These are phyloP conservation scores for Carapus acus DNA, from an alignment of 2,797 vertebrate species.

Conservation along the genomic window DNA sequence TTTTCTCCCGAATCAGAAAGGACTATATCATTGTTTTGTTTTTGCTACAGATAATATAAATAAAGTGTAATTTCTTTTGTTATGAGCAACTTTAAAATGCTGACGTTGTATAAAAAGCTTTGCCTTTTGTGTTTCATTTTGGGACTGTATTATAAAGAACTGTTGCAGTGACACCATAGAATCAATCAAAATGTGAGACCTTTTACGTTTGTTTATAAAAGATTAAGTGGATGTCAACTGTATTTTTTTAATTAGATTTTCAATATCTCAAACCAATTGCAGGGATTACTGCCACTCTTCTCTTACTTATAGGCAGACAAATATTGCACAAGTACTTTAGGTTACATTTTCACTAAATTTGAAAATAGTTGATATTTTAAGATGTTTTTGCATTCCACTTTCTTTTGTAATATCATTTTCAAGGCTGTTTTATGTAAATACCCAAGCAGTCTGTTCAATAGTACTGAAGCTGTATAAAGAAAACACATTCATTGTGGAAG, in stretches of 20 bases:
- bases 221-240: constrained; percentile 64
- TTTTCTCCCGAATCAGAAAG: constrained; percentile 55
- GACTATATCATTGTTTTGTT: constrained; percentile 61
- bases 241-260: constrained; percentile 75
- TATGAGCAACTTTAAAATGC: constrained; percentile 37
- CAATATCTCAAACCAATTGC: constrained; percentile 78
- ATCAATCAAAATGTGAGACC: constrained; percentile 52
- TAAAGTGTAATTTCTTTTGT: constrained; percentile 45
- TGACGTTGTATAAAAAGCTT: constrained; percentile 55
- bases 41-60: constrained; percentile 50
- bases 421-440: constrained; percentile 73
- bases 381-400: constrained; percentile 73
- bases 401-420: constrained; percentile 63
- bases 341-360: constrained; percentile 65
- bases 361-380: constrained; percentile 61
- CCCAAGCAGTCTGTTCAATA: constrained; percentile 67
- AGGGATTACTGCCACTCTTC: constrained; percentile 89
- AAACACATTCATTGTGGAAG: constrained; percentile 58
- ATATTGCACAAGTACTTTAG: constrained; percentile 85
- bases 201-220: constrained; percentile 63
- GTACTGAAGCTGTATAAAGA: constrained; percentile 73
- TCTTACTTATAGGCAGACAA: constrained; percentile 79
- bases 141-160: constrained; percentile 64
- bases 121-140: constrained; percentile 62
- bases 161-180: constrained; percentile 59